Conservation (phyloP, 1,140 invertebrate genomes). For the Trypoxylus dichotomus region DNA sequence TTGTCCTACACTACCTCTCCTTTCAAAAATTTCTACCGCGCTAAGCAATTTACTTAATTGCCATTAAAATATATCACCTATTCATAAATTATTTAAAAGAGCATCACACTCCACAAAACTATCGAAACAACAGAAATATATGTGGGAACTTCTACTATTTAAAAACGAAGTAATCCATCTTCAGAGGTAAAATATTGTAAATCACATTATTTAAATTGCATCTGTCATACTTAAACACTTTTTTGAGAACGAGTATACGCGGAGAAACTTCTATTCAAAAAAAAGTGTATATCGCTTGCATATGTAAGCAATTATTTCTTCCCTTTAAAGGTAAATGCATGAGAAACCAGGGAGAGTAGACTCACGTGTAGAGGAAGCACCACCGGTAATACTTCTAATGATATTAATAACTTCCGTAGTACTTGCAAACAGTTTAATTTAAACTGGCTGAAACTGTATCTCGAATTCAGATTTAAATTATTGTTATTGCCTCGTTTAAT, state of each 20-base stretch:
- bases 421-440: constrained; percentile 37
- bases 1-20: too few species aligned
- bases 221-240: neutral
- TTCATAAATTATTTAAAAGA: too few species aligned
- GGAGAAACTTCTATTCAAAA: neutral
- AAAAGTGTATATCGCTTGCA: neutral
- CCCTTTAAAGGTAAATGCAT: constrained; percentile 5
- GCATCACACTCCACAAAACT: too few species aligned
- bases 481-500: constrained; percentile 34
- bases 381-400: constrained; percentile 30
- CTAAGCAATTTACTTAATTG: too few species aligned
- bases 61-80: too few species aligned
- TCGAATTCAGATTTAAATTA: constrained; percentile 33
- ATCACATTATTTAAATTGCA: neutral
- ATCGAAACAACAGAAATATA: too few species aligned
- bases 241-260: neutral
- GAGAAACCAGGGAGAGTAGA: constrained; percentile 14
- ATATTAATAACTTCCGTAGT: constrained; percentile 37
- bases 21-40: too few species aligned
- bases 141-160: too few species aligned
- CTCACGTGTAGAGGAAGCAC: constrained; percentile 30
- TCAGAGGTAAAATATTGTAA: too few species aligned
- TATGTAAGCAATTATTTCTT: neutral
- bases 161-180: too few species aligned
- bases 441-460: constrained; percentile 35